A percentile compares a stretch with the other conserved stretches of the same genome.
These are phyloP conservation scores for Micromussa lordhowensis DNA, from an alignment of 92 coral and sea anemone genomes.

Conservation along the genomic window DNA sequence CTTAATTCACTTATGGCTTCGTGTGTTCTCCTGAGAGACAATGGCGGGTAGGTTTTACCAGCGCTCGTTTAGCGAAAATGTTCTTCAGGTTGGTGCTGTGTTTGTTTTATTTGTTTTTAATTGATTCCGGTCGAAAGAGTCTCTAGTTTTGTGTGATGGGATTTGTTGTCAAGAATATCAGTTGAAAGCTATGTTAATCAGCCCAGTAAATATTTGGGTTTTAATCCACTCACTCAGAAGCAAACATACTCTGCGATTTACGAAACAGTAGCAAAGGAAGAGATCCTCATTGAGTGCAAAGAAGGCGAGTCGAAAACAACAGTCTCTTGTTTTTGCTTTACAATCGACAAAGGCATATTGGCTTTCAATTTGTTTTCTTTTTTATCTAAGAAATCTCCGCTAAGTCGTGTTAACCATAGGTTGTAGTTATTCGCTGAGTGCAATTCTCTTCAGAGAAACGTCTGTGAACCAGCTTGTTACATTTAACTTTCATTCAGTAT, in stretches of 20 bases:
- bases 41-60: constrained; percentile 1
- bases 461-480: not conserved
- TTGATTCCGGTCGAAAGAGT: not conserved
- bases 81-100: constrained; percentile 17
- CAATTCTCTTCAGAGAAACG: not conserved
- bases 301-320: not conserved
- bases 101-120: not conserved
- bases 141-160: not conserved
- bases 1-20: not conserved
- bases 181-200: not conserved
- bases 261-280: not conserved
- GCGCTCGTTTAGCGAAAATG: constrained; percentile 1
- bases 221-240: not conserved
- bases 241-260: not conserved
- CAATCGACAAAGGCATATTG: not conserved
- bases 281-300: not conserved
- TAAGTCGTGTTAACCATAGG: not conserved
- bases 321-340: not conserved
- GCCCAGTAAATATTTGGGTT: not conserved
- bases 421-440: not conserved
- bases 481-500: not conserved
- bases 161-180: not conserved
- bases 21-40: not conserved
- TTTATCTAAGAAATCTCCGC: not conserved
- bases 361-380: not conserved